Conservation (phyloP, 2,113 vertebrate genomes). For the Tachysurus fulvidraco region DNA sequence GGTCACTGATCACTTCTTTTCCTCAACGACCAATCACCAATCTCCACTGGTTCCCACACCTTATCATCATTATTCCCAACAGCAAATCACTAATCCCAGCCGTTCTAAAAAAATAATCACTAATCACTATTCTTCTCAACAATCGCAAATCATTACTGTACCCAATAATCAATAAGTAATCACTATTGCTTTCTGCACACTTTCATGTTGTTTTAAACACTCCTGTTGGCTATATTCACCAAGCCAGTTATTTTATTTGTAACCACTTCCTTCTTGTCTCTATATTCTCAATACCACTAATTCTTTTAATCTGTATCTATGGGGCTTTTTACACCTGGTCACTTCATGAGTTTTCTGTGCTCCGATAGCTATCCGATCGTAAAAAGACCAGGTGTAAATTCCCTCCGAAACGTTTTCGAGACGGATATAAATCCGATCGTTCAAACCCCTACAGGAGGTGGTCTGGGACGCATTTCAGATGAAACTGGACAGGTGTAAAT, state of each 20-base stretch:
- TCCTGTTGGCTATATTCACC: neutral
- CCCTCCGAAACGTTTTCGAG: no score
- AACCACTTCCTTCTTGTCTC: neutral
- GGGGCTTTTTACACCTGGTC: no score
- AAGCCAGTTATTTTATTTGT: neutral
- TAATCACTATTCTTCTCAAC: no score
- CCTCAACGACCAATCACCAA: neutral
- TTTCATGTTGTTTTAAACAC: neutral
- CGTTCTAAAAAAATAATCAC: no score
- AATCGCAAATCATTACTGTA: neutral
- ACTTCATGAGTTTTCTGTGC: no score
- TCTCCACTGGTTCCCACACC: neutral
- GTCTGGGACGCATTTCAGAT: no score
- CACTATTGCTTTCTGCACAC: neutral
- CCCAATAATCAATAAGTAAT: neutral
- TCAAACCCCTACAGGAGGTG: no score
- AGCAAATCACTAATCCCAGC: neutral
- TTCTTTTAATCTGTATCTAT: neutral
- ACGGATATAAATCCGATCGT: no score
- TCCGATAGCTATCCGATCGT: no score
- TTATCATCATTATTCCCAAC: neutral
- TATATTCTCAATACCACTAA: neutral
- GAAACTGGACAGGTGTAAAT: no score
- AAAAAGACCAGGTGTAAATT: no score
- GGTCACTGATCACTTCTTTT: neutral